phyloP scores from a whole-genome alignment of 2,797 vertebrate species.

The Alca torda region DNA sequence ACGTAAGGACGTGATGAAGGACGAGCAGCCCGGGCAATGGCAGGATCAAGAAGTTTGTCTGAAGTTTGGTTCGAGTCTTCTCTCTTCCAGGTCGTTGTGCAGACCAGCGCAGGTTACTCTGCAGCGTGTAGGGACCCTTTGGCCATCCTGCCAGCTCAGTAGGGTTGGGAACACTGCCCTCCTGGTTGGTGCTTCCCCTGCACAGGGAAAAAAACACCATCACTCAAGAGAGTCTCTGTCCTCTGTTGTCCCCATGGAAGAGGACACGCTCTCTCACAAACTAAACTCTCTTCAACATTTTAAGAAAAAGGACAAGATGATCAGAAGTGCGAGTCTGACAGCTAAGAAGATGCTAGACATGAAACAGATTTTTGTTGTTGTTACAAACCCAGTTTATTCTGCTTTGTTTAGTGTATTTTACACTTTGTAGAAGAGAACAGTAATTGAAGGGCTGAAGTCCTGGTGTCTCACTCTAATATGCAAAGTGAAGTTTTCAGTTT shows the following conservation, averaged over 20 bases:
- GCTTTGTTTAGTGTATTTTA: neutral
- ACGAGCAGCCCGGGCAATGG: neutral
- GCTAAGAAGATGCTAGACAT: constrained; percentile 7
- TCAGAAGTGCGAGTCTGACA: constrained; percentile 10
- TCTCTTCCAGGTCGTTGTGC: neutral
- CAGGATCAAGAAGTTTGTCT: neutral
- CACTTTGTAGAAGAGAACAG: neutral
- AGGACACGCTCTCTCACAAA: neutral
- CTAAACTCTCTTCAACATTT: neutral
- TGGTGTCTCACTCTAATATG: neutral
- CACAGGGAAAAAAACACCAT: accelerated
- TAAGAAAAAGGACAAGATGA: neutral
- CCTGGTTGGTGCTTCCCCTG: neutral
- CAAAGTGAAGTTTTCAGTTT: neutral
- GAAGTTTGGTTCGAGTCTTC: neutral
- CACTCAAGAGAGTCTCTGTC: neutral
- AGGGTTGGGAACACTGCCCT: neutral
- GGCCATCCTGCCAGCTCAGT: neutral
- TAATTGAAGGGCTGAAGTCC: neutral
- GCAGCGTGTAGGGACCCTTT: accelerated
- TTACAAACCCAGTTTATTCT: neutral
- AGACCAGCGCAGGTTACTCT: neutral
- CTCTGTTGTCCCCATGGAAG: neutral
- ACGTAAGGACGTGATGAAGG: accelerated
- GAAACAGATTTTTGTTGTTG: constrained; percentile 16